Evolutionary conservation across 2,113 vertebrate species (phyloP), one percentile per base, ranked within the genome.

Genomic region (Vicugna pacos): DNA sequence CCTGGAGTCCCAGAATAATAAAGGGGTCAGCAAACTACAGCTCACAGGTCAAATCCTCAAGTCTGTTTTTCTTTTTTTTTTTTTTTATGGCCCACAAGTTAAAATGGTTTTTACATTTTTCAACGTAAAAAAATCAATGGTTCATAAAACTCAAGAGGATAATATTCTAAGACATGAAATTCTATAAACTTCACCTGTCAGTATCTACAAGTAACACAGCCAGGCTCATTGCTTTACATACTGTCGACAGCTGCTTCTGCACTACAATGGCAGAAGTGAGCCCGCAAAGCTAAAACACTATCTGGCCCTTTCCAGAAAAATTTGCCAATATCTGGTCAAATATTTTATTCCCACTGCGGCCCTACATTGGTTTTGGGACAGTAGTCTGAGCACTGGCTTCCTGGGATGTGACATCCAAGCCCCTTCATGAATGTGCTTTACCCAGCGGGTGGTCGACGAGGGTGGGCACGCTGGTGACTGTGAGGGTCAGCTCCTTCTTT

Each of bases 381-480:
- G 20, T 22, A 76, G 19, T 91, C 52, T 91, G 42, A 76, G n/a
- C 28, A 54, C 77, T 1, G 46, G 65, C n/a, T 81, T 85, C 58
- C 80, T 32, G 4, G 17, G 26, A 92, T 42, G 35, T 8, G 30
- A 91, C 22, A 60, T 58, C 38, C 22, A 73, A 30, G 11, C 54
- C 62, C 26, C 5, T 8, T 38, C n/a, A 38, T 15, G 32, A 65
- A 85, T 38, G 46, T 20, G 32, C 28, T 99, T 98, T 98, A 99
- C 99, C 99, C 64, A 99, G 98, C 2, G 98, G 99, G 77, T 99
- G 99, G 22, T 98, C 97, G 54, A 98, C 98, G 91, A 99, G 98
- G 4, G 96, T 93, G 3, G 99, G 99, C 54, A 99, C 97, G 5
- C 65, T 97, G 32, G 96, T 22, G 32, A 98, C 98, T 26, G 98